phyloP scores from a whole-genome alignment of 2,797 vertebrate genomes.

The Pangasius djambal region DNA sequence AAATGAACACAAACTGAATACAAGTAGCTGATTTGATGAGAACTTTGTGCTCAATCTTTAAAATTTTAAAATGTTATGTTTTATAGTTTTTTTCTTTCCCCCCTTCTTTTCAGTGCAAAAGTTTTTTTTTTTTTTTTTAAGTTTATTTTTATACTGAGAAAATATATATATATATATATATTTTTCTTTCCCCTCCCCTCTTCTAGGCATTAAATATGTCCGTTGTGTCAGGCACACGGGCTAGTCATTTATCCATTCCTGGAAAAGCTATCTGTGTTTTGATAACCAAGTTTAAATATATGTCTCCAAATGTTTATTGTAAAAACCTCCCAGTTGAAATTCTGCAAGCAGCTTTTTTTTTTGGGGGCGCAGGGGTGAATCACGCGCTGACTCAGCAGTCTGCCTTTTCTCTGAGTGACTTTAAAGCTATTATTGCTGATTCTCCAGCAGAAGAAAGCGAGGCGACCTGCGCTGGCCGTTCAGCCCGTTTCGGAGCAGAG shows the following conservation, averaged over 20 bases:
- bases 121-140: not conserved
- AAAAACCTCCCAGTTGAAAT: too few relatives aligned
- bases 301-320: not conserved
- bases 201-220: not conserved
- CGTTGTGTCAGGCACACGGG: not conserved
- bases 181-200: too few relatives aligned
- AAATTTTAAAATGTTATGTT: not conserved
- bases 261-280: not conserved
- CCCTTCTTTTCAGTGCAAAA: not conserved
- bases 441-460: not conserved
- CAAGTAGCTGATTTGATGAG: not conserved
- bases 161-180: too few relatives aligned
- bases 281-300: not conserved
- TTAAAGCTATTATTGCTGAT: too few relatives aligned
- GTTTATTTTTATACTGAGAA: not conserved
- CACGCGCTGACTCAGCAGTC: not conserved
- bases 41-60: not conserved
- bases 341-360: not conserved
- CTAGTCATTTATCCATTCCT: not conserved
- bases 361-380: not conserved
- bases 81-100: not conserved
- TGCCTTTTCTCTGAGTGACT: not conserved
- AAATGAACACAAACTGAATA: not conserved
- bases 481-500: not conserved
- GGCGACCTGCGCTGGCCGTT: too few relatives aligned